Evolutionary conservation across 2,888 invertebrate genomes (phyloP), one percentile per base, ranked within the genome.

Genomic region (Noctuana brunneofusca): DNA sequence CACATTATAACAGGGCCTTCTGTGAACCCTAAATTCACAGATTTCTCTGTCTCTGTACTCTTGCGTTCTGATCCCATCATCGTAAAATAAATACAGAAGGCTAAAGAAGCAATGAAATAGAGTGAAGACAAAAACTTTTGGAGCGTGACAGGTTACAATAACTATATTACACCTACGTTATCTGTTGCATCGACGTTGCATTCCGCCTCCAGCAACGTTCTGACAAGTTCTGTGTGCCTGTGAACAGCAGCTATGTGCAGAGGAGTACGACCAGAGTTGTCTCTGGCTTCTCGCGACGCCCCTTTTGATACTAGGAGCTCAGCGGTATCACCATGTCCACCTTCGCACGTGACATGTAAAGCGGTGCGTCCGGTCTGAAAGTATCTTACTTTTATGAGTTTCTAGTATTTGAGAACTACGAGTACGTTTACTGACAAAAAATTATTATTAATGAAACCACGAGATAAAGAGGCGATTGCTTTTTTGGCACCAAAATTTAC

Each of bases 221-320:
- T 92, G n/a, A 95, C 96, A 16, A 96, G 92, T 68, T 93, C 94
- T 0, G 95, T 94, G 75, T 96, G 95, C 68, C 96, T 94, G 74
- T 95, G 94, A 69, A 95, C 95, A 0, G 96, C 94, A 0, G 96
- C 96, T 56, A 95, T 92, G 76, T 96, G 96, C 27, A 97, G 91
- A 0, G 96, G 95, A 4, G 95, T 95, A 71, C 93, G 94, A 12
- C 96, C 96, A 14, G 94, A 94, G 71, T 93, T 92, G 77, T 96
- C 96, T 65, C 93, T 92, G 30, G 94, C 94, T 74, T 96, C 95
- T 71, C 94, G 92, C 64, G 94, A 92, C 0, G 95, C 95, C 4
- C 93, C 94, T 64, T 91, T 88, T 12, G 87, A 75, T 66, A 95
- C 89, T 68, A 94, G 87, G 70, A 93, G 88, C 56, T 93, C 91